Percentiles rank a stretch among this genome's conserved stretches.
Evolutionary conservation across 53 echinoderm and acorn worm genomes (phyloP).

Genomic region (Echinometra lucunter): DNA sequence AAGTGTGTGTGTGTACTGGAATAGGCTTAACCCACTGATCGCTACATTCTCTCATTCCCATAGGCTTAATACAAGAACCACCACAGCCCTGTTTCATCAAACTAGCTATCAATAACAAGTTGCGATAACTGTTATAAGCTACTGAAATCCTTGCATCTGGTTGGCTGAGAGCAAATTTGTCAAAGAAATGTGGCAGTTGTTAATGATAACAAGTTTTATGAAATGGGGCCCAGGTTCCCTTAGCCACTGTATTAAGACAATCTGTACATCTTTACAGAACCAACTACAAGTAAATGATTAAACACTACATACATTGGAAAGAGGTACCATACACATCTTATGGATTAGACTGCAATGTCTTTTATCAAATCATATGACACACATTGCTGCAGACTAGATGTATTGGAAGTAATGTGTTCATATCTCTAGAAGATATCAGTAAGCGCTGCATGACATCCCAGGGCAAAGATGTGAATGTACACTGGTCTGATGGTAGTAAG

Average conservation of each 20-base stretch:
- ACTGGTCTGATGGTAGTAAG: neutral
- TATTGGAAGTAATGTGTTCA: slow-evolving; percentile 38
- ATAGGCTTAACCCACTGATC: no score
- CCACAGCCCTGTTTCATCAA: no score
- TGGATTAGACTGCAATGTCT: slow-evolving; percentile 7
- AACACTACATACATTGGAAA: neutral
- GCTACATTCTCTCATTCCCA: no score
- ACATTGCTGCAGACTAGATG: slow-evolving; percentile 8
- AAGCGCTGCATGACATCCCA: neutral
- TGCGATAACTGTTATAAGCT: no score
- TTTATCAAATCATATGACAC: slow-evolving; percentile 10
- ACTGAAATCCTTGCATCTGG: no score
- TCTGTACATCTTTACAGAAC: neutral
- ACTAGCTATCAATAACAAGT: no score
- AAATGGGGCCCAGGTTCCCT: no score
- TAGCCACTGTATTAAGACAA: neutral
- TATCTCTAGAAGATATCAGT: slow-evolving; percentile 20
- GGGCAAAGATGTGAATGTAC: neutral
- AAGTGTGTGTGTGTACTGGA: no score
- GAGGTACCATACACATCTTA: neutral
- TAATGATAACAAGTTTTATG: no score
- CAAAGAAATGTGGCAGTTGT: no score
- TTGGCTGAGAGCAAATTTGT: no score
- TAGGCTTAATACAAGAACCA: no score
- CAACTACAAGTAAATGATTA: neutral